Conservation (phyloP, 2,888 invertebrate genomes). For the Athalia rosae region DNA sequence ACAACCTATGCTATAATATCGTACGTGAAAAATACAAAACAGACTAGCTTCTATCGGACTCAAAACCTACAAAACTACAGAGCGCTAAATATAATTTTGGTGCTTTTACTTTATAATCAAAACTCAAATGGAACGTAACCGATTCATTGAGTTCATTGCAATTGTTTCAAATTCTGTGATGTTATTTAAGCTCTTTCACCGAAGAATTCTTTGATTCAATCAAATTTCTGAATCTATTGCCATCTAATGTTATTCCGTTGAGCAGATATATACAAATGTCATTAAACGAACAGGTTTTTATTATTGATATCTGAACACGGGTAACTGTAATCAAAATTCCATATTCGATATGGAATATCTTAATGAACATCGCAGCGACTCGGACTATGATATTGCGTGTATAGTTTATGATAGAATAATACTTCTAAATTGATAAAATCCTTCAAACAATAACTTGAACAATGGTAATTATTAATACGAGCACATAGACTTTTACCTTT, state of each 20-base stretch:
- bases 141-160: not conserved
- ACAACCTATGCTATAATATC: conserved; percentile 29
- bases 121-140: conserved; percentile 6
- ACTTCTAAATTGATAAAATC: not conserved
- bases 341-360: conserved; percentile 14
- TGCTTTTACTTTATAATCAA: conserved; percentile 19
- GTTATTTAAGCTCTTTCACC: not conserved
- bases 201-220: not conserved
- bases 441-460: conserved; percentile 21
- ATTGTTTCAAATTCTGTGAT: not conserved
- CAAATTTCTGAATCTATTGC: not conserved
- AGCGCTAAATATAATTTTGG: conserved; percentile 5
- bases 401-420: not conserved
- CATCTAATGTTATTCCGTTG: not conserved
- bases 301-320: conserved; percentile 7
- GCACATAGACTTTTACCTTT: not conserved
- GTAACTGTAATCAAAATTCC: not conserved
- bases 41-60: conserved; percentile 38
- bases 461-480: conserved; percentile 1
- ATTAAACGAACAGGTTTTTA: conserved; percentile 5
- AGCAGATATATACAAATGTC: not conserved
- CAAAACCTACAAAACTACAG: conserved; percentile 7
- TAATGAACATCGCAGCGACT: not conserved
- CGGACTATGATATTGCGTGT: not conserved
- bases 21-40: conserved; percentile 33